A percentile compares a stretch with the other conserved stretches of the same genome.
phyloP scores from a whole-genome alignment of 1,140 invertebrate species.

The Lineus longissimus region DNA sequence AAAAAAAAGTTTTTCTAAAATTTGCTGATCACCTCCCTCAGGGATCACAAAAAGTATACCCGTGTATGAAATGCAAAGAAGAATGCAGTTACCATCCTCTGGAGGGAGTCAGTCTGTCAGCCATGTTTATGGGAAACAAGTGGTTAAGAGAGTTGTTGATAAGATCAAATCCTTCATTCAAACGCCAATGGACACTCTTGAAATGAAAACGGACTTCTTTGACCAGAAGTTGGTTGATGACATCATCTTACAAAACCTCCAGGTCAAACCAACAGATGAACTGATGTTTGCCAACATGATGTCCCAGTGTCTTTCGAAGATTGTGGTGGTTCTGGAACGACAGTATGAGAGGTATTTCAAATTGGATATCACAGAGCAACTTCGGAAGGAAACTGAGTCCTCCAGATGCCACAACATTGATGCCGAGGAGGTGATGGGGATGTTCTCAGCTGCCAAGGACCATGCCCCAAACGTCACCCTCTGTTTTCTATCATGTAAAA shows the following conservation, averaged over 20 bases:
- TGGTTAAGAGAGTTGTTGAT: no score
- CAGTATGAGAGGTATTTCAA: constrained; percentile 10
- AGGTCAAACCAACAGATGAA: no score
- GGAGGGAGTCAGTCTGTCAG: no score
- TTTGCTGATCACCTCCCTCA: no score
- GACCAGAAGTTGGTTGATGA: no score
- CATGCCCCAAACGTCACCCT: constrained; percentile 1
- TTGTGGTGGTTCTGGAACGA: constrained; percentile 12
- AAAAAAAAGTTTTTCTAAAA: no score
- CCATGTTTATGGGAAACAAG: no score
- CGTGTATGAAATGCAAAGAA: no score
- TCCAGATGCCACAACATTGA: constrained; percentile 9
- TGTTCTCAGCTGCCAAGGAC: constrained; percentile 9
- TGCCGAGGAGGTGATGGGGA: constrained; percentile 10
- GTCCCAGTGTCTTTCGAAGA: background rate
- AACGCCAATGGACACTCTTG: background rate
- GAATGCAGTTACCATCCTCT: no score
- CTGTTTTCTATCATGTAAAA: constrained; percentile 3
- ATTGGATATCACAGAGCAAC: background rate
- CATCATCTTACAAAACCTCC: background rate
- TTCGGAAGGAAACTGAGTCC: background rate
- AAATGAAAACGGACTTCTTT: background rate
- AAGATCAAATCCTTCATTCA: background rate
- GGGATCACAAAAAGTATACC: no score
- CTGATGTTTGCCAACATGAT: no score